Percentiles rank a stretch among this genome's conserved stretches.
Evolutionary conservation across 1,140 invertebrate genomes (phyloP).

Genomic region (Sminthurinus signatus): DNA sequence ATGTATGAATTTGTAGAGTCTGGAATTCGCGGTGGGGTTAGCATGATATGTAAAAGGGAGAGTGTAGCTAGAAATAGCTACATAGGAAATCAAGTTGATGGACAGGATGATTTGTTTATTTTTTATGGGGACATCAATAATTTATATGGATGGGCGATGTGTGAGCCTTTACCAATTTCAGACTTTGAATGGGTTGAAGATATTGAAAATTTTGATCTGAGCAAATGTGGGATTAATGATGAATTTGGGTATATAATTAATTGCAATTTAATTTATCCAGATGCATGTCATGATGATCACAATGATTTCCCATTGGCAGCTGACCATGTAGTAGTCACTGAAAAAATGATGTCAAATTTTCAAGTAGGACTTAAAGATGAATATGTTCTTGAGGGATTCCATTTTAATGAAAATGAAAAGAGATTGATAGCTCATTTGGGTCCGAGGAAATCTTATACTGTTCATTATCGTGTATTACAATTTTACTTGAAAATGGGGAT

Average conservation of each 20-base stretch:
- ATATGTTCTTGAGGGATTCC: too few relatives aligned
- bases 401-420: too few relatives aligned
- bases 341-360: slow-evolving; percentile 7
- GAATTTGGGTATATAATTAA: slow-evolving; percentile 41
- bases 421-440: too few relatives aligned
- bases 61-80: slow-evolving; percentile 38
- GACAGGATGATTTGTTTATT: slow-evolving; percentile 9
- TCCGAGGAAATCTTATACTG: too few relatives aligned
- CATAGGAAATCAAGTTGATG: slow-evolving; percentile 20
- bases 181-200: slow-evolving; percentile 34
- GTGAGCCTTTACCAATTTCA: slow-evolving; percentile 20
- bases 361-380: slow-evolving; percentile 1
- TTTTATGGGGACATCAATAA: slow-evolving; percentile 38
- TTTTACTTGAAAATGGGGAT: too few relatives aligned
- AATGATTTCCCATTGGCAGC: slow-evolving; percentile 40
- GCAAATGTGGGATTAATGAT: slow-evolving; percentile 24
- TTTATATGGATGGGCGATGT: slow-evolving; percentile 42
- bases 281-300: slow-evolving; percentile 35
- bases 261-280: slow-evolving; percentile 42
- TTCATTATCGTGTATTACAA: too few relatives aligned
- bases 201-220: slow-evolving; percentile 19
- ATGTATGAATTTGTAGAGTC: slow-evolving; percentile 42
- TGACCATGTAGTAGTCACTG: slow-evolving; percentile 8
- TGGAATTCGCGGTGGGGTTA: slow-evolving; percentile 34
- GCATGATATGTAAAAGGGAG: slow-evolving; percentile 31